Percentiles rank a stretch among this genome's conserved stretches.
phyloP scores from a whole-genome alignment of 2,113 vertebrate species.

The Austrofundulus limnaeus region DNA sequence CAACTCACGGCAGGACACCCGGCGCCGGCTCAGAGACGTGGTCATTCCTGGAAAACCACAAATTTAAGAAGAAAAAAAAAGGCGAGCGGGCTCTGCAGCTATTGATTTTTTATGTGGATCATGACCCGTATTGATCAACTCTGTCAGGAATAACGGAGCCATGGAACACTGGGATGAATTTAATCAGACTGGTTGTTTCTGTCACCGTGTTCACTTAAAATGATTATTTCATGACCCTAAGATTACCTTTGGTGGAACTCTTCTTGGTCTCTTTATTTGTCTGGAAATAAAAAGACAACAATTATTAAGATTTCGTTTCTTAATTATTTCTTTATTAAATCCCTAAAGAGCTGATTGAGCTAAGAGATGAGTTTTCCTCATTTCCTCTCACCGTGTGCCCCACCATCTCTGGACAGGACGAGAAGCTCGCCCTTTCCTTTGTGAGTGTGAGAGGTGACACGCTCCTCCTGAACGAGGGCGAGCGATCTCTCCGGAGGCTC shows the following conservation, averaged over 20 bases:
- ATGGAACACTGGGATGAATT: too few relatives aligned
- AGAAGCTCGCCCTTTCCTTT: slow-evolving; percentile 55
- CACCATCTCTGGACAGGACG: slow-evolving; percentile 79
- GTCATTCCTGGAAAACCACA: slow-evolving; percentile 57
- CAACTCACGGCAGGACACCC: slow-evolving; percentile 92
- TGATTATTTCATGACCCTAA: background rate
- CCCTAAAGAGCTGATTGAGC: background rate
- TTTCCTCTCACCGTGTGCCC: slow-evolving; percentile 62
- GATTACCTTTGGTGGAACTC: slow-evolving; percentile 74
- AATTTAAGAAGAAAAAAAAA: background rate
- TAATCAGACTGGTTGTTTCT: too few relatives aligned
- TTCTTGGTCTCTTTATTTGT: slow-evolving; percentile 71
- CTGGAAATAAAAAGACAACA: slow-evolving; percentile 46
- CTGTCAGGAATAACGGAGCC: too few relatives aligned
- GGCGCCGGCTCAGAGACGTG: slow-evolving; percentile 85
- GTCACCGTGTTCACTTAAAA: background rate
- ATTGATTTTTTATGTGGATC: background rate
- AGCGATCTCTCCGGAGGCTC: slow-evolving; percentile 6
- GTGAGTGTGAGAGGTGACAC: slow-evolving; percentile 32
- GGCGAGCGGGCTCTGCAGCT: background rate
- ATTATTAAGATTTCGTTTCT: too few relatives aligned
- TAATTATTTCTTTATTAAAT: background rate
- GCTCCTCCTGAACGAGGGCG: slow-evolving; percentile 39
- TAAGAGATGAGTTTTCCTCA: background rate
- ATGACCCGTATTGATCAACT: too few relatives aligned